Conservation (phyloP, 2,797 vertebrate species). For the Oryzias dopingdopingensis region DNA sequence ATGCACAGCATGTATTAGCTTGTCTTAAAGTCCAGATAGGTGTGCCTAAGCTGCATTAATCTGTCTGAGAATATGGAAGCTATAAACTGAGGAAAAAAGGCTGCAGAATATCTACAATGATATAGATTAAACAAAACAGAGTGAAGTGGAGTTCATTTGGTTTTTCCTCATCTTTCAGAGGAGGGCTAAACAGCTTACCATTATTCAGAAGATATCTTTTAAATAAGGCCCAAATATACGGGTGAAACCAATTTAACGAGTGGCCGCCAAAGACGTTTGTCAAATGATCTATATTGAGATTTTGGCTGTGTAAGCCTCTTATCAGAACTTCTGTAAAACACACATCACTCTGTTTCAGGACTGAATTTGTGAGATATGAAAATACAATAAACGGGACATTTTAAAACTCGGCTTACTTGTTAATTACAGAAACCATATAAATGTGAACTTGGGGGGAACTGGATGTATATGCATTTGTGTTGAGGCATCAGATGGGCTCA, state of each 20-base stretch:
- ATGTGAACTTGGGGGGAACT: conserved; percentile 81
- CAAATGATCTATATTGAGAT: conserved; percentile 83
- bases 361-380: conserved; percentile 82
- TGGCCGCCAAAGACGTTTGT: conserved; percentile 83
- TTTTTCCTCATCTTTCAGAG: conserved; percentile 77
- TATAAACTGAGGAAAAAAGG: conserved; percentile 62
- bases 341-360: conserved; percentile 79
- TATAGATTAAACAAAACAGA: conserved; percentile 79
- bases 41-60: conserved; percentile 71
- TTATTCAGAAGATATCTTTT: conserved; percentile 82
- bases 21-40: conserved; percentile 69
- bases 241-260: conserved; percentile 85
- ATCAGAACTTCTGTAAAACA: conserved; percentile 80
- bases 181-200: conserved; percentile 80
- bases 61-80: conserved; percentile 60
- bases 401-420: conserved; percentile 83
- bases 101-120: conserved; percentile 64
- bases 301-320: conserved; percentile 83
- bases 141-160: conserved; percentile 80
- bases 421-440: conserved; percentile 82
- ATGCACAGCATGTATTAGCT: conserved; percentile 67
- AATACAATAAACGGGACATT: conserved; percentile 86
- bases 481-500: conserved; percentile 64
- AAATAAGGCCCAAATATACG: conserved; percentile 81
- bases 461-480: conserved; percentile 73